phyloP scores from a whole-genome alignment of 2,113 vertebrate genomes.

The Tor tambroides region DNA sequence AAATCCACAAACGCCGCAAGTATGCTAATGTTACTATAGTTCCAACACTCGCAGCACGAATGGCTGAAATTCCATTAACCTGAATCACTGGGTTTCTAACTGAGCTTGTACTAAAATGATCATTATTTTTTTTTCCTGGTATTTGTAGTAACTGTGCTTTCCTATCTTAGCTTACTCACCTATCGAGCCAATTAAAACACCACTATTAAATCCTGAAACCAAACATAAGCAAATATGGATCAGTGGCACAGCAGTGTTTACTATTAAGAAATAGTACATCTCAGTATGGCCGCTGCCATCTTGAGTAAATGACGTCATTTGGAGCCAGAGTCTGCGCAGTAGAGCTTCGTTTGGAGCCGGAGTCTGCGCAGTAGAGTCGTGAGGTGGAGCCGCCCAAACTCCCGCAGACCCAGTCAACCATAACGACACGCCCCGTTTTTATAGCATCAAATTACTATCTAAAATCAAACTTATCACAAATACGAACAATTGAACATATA shows the following conservation, averaged over 20 bases:
- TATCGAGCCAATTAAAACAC: background rate
- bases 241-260: background rate
- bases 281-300: no score
- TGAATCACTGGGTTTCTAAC: background rate
- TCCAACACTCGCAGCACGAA: background rate
- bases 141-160: background rate
- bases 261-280: no score
- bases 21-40: slow-evolving; percentile 40
- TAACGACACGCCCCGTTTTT: no score
- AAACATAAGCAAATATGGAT: background rate
- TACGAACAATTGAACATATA: no score
- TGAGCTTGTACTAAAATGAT: background rate
- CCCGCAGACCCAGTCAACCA: no score
- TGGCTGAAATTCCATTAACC: slow-evolving; percentile 6
- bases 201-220: background rate
- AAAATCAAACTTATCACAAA: no score
- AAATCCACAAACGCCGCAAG: background rate
- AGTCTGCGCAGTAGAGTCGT: no score
- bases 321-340: no score
- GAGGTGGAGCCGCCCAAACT: no score
- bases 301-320: no score
- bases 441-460: no score
- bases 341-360: no score
- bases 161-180: background rate
- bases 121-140: background rate